Conservation (phyloP, 2,888 invertebrate species). For the Aspidiotus rigidus region DNA sequence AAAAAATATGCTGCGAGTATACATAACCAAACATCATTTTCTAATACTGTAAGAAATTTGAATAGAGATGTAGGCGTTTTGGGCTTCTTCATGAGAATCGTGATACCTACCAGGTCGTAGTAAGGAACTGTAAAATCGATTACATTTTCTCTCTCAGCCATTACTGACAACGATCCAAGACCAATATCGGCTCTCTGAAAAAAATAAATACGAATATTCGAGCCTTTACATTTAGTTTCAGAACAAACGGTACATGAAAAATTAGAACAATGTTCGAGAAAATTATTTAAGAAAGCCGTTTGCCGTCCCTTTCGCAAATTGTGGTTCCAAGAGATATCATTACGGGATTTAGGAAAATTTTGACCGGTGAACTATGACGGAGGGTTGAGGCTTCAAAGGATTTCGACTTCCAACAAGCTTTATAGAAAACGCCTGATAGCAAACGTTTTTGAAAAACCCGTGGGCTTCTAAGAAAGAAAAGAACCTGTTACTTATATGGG, state of each 20-base stretch:
- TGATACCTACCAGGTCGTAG: constrained; percentile 94
- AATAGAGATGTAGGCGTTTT: constrained; percentile 84
- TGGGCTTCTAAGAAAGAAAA: too few species aligned
- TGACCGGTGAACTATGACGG: too few species aligned
- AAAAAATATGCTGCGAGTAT: constrained; percentile 91
- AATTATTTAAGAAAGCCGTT: too few species aligned
- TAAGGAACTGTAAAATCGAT: constrained; percentile 98
- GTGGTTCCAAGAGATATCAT: too few species aligned
- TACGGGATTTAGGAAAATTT: too few species aligned
- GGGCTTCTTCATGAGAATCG: constrained; percentile 88
- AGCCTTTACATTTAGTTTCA: neutral
- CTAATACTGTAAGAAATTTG: constrained; percentile 91
- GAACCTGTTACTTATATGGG: too few species aligned
- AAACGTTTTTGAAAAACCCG: too few species aligned
- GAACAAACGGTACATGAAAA: too few species aligned
- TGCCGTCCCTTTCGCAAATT: too few species aligned
- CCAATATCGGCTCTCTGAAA: constrained; percentile 78
- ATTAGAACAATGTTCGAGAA: neutral
- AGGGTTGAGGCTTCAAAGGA: too few species aligned
- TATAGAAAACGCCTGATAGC: too few species aligned
- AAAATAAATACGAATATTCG: neutral
- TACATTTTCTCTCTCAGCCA: constrained; percentile 93
- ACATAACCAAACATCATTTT: constrained; percentile 93
- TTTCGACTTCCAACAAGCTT: too few species aligned
- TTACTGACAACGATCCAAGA: constrained; percentile 85